Conservation (phyloP, 2,888 invertebrate genomes). For the Pantelozetes paolii region DNA sequence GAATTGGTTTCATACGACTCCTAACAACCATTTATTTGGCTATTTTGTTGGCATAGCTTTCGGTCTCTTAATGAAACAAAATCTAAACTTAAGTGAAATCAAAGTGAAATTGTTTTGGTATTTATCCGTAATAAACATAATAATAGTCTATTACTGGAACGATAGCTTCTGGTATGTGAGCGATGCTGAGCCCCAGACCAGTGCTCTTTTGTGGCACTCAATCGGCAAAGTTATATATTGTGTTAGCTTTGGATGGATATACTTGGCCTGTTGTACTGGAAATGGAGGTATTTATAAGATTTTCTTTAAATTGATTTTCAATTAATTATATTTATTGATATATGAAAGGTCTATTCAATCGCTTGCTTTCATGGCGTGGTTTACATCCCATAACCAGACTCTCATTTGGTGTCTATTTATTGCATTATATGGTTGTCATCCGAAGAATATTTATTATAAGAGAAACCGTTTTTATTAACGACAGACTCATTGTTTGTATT, state of each 20-base stretch:
- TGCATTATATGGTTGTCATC: background rate
- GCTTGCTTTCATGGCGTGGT: no score
- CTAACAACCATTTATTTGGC: background rate
- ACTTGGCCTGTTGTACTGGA: background rate
- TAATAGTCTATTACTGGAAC: background rate
- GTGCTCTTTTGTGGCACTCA: background rate
- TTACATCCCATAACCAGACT: background rate
- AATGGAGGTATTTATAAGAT: background rate
- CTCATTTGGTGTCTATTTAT: constrained; percentile 6
- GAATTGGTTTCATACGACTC: constrained; percentile 22
- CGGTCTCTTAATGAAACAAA: background rate
- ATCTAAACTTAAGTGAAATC: background rate
- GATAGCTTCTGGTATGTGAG: background rate
- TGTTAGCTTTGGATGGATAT: background rate
- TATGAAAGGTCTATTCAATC: no score
- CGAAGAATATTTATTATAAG: background rate
- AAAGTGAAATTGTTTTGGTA: background rate
- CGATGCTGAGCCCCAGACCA: background rate
- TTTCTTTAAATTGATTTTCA: background rate
- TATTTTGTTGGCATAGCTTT: background rate
- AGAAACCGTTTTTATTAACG: background rate
- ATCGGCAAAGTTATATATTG: background rate
- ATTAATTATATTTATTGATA: no score
- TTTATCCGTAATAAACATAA: background rate
- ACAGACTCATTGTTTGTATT: background rate